phyloP scores from a whole-genome alignment of 2,888 invertebrate genomes.

The Cataglyphis rosenhaueri region DNA sequence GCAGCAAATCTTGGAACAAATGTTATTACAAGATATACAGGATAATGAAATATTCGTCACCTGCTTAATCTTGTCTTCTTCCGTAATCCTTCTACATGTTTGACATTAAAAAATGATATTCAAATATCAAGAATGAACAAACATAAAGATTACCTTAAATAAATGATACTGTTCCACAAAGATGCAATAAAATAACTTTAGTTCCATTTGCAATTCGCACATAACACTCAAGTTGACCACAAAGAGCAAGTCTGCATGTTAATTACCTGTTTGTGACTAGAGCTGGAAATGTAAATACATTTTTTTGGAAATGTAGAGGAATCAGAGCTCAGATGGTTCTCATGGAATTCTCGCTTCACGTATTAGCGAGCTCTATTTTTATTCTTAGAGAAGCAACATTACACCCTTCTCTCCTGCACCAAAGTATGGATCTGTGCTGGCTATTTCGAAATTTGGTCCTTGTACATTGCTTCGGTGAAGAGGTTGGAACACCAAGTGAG shows the following conservation, averaged over 20 bases:
- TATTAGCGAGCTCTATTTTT: constrained; percentile 81
- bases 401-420: constrained; percentile 85
- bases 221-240: constrained; percentile 80
- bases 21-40: not conserved
- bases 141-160: constrained; percentile 22
- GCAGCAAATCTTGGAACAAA: not conserved
- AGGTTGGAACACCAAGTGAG: constrained; percentile 79
- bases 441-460: constrained; percentile 81
- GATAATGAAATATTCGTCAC: not conserved
- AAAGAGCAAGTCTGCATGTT: constrained; percentile 83
- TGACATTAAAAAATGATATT: not conserved
- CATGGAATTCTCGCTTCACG: constrained; percentile 84
- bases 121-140: constrained; percentile 2
- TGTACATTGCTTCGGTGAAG: constrained; percentile 77
- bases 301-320: constrained; percentile 85
- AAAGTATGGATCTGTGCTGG: constrained; percentile 85
- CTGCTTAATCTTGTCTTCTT: not conserved
- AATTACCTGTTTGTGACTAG: constrained; percentile 83
- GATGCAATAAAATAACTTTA: constrained; percentile 50
- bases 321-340: constrained; percentile 86
- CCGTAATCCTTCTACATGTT: not conserved
- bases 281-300: constrained; percentile 85
- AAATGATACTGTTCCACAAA: not conserved
- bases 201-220: constrained; percentile 73
- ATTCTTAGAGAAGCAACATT: constrained; percentile 81